A percentile compares a stretch with the other conserved stretches of the same genome.
These are phyloP conservation scores for Cromileptes altivelis DNA, from an alignment of 2,113 vertebrate species.

Conservation along the genomic window DNA sequence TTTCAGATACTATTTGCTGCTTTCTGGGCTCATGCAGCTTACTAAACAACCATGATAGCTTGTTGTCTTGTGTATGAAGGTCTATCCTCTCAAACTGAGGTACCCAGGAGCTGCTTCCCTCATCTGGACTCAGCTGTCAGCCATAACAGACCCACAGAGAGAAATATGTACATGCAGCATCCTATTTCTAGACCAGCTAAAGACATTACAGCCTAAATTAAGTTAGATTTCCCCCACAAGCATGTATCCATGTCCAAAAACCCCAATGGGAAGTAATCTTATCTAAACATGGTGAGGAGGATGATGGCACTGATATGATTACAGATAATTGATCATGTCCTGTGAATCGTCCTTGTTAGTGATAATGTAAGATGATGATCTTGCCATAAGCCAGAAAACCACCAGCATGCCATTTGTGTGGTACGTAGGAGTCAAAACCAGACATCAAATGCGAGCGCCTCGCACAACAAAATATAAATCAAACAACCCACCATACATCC, in stretches of 20 bases:
- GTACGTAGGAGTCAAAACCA: slow-evolving; percentile 40
- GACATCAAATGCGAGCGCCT: slow-evolving; percentile 21
- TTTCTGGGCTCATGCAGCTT: slow-evolving; percentile 4
- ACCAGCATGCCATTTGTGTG: slow-evolving; percentile 2
- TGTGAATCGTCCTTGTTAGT: slow-evolving; percentile 70
- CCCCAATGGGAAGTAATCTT: slow-evolving; percentile 69
- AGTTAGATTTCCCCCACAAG: slow-evolving; percentile 75
- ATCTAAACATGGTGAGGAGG: slow-evolving; percentile 69
- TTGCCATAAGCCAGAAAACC: slow-evolving; percentile 50
- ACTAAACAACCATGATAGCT: background rate
- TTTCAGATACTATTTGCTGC: background rate
- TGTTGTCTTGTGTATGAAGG: slow-evolving; percentile 14
- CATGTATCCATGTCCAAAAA: slow-evolving; percentile 77
- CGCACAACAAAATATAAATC: slow-evolving; percentile 3
- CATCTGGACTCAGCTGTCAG: slow-evolving; percentile 58
- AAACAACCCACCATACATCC: background rate
- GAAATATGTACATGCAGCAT: slow-evolving; percentile 58
- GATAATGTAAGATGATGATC: slow-evolving; percentile 69
- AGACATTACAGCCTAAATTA: slow-evolving; percentile 79
- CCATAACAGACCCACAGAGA: slow-evolving; percentile 62
- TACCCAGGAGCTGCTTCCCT: slow-evolving; percentile 5
- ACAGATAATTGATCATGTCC: slow-evolving; percentile 77
- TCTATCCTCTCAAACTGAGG: slow-evolving; percentile 3
- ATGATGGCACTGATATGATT: slow-evolving; percentile 77
- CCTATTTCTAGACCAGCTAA: slow-evolving; percentile 81